A percentile compares a stretch with the other conserved stretches of the same genome.
These are phyloP conservation scores for Cossypha dichroa DNA, from an alignment of 2,797 vertebrate genomes.

Conservation along the genomic window DNA sequence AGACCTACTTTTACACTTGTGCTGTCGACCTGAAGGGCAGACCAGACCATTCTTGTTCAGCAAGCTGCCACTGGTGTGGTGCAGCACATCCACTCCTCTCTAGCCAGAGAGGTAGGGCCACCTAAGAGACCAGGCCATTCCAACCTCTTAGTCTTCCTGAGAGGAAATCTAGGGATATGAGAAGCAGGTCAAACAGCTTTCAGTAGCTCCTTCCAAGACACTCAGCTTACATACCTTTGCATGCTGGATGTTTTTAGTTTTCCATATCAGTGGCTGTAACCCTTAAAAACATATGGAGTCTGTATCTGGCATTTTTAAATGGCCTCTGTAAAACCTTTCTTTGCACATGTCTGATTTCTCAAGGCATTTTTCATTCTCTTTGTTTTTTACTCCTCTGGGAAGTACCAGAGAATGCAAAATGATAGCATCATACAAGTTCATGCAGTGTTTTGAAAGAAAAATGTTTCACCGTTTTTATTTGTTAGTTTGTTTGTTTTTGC, in stretches of 20 bases:
- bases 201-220: background rate
- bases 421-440: background rate
- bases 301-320: background rate
- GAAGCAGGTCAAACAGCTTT: background rate
- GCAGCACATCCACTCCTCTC: background rate
- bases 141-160: background rate
- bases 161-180: background rate
- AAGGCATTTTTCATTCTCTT: background rate
- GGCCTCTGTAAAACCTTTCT: background rate
- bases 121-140: background rate
- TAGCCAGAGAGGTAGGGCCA: background rate
- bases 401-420: constrained; percentile 17
- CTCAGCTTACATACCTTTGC: background rate
- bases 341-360: background rate
- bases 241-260: background rate
- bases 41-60: background rate
- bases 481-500: background rate
- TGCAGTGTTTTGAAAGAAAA: background rate
- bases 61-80: background rate
- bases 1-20: background rate
- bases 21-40: background rate
- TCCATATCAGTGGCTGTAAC: background rate
- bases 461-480: background rate
- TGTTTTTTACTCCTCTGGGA: background rate
- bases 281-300: background rate